Evolutionary conservation across 2,888 invertebrate genomes (phyloP).

Genomic region (Zygogramma bicolorata): DNA sequence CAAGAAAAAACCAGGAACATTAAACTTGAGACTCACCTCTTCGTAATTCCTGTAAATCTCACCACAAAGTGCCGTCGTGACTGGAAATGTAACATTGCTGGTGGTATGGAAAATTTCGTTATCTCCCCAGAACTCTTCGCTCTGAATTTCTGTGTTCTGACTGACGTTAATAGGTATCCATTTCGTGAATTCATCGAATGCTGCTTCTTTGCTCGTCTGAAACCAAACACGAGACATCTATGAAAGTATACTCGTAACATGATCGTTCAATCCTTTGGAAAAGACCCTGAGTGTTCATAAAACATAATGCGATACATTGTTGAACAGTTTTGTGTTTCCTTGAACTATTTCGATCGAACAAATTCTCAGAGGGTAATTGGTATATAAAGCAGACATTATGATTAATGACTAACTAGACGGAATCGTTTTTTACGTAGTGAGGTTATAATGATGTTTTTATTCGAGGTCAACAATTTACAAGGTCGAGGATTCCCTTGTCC

Average conservation of each 20-base stretch:
- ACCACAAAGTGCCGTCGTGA: constrained; percentile 60
- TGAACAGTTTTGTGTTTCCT: not conserved
- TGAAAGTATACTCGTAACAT: not conserved
- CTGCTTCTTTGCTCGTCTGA: constrained; percentile 45
- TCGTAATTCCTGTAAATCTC: constrained; percentile 61
- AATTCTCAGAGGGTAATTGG: not conserved
- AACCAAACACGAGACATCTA: not conserved
- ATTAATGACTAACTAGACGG: not conserved
- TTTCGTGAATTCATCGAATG: constrained; percentile 46
- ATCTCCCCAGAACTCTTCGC: constrained; percentile 56
- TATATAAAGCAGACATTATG: no score
- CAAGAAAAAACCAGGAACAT: no score
- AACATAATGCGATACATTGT: not conserved
- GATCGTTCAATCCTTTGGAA: not conserved
- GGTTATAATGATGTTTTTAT: no score
- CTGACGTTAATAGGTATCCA: constrained; percentile 51
- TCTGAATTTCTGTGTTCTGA: constrained; percentile 38
- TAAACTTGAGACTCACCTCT: constrained; percentile 59
- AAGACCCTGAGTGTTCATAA: not conserved
- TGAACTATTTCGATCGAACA: not conserved
- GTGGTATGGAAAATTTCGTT: constrained; percentile 61
- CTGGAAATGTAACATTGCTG: constrained; percentile 48
- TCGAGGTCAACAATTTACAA: no score
- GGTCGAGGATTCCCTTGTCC: no score
- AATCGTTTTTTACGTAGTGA: no score